Evolutionary conservation across 2,888 invertebrate species (phyloP).

Genomic region (Amphipoea oculea): DNA sequence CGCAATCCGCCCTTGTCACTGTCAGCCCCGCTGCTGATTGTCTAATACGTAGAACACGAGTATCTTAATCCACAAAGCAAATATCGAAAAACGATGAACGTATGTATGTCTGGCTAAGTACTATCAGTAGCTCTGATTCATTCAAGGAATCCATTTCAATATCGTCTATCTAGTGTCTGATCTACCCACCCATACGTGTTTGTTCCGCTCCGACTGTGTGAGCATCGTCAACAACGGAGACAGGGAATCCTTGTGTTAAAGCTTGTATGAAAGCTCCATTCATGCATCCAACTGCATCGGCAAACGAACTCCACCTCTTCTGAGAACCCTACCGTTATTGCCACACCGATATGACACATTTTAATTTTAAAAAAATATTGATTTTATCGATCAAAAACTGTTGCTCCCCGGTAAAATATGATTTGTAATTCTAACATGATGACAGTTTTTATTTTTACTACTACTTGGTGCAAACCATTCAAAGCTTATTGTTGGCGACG

Average conservation of each 20-base stretch:
- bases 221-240: conserved; percentile 2
- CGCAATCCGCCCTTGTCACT: background rate
- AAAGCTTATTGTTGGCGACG: too few species aligned
- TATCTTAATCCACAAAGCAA: background rate
- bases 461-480: background rate
- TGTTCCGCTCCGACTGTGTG: conserved; percentile 18
- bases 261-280: conserved; percentile 18
- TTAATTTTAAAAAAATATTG: too few species aligned
- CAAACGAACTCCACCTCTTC: conserved; percentile 3
- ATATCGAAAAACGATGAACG: background rate
- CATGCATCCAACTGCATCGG: conserved; percentile 5
- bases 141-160: conserved; percentile 9
- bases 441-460: background rate
- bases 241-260: conserved; percentile 7
- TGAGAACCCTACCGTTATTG: background rate
- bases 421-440: background rate
- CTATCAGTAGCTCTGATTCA: background rate
- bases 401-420: background rate
- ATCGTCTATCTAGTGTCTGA: background rate
- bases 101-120: background rate
- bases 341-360: background rate
- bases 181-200: conserved; percentile 8
- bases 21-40: background rate
- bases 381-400: background rate
- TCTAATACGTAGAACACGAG: too few species aligned